These are phyloP conservation scores for Metaphire vulgaris DNA, from an alignment of 1,140 invertebrate species.

Conservation along the genomic window DNA sequence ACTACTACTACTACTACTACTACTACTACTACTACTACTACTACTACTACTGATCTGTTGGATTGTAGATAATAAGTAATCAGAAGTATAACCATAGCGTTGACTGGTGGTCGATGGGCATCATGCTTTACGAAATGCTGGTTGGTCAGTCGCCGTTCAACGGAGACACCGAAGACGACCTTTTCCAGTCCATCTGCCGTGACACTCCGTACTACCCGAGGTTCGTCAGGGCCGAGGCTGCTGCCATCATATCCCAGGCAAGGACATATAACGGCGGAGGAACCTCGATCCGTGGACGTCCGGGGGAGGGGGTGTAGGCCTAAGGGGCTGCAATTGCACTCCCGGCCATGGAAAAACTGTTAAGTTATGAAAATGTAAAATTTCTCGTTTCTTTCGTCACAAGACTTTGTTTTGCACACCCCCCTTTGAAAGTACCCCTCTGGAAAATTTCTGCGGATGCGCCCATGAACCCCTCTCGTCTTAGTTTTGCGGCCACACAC, in stretches of 20 bases:
- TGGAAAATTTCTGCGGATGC: too few relatives aligned
- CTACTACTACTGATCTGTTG: neutral
- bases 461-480: too few relatives aligned
- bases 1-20: neutral
- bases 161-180: conserved; percentile 95
- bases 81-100: conserved; percentile 93
- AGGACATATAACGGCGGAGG: conserved; percentile 14
- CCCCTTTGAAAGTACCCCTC: too few relatives aligned
- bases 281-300: neutral
- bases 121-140: conserved; percentile 95
- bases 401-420: neutral
- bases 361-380: neutral
- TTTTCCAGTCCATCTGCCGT: conserved; percentile 98
- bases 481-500: too few relatives aligned
- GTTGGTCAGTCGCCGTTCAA: conserved; percentile 97
- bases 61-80: conserved; percentile 80
- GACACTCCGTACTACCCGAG: conserved; percentile 92
- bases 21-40: neutral
- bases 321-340: too few relatives aligned
- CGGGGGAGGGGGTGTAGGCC: too few relatives aligned
- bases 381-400: neutral
- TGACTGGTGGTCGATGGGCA: conserved; percentile 99
- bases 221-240: conserved; percentile 78
- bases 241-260: conserved; percentile 44
- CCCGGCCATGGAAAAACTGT: too few relatives aligned